Base-by-base conservation (phyloP, 1,140 invertebrate species). In the Phthorimaea operculella region DNA sequence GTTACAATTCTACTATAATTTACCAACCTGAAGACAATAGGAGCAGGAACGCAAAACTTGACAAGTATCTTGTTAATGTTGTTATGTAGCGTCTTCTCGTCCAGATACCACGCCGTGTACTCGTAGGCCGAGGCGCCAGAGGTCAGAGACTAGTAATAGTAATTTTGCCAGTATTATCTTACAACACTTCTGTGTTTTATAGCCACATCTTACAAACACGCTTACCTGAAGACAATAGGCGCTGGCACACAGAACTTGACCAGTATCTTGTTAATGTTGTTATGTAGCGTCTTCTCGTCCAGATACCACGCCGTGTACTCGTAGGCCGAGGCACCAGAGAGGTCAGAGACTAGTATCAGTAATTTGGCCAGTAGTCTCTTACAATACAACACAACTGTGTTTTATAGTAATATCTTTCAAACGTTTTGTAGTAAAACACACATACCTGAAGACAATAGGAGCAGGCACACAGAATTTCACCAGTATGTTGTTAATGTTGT, bases 11-110 rank as follows among this genome's bases (percentile, higher is more conserved):
- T n/a, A 4, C 6, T 28, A 28, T 28, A 6, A 4, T 44, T 50
- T 18, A 64, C 63, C 78, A 78, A 93, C 95, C 95, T 96, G 83
- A 98, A 98, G 18, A 99, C 98, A 64, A 98, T 98, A 2, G 97
- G 97, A 10, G 97, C 94, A 18, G 98, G 97, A 44, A 98, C 91
- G 86, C 97, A 98, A 82, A 99, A 98, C 83, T 99, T 99, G 60
- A 98, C 96, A 53, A 99, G 90, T 66, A 98, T 99, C 82, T 98
- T 98, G 77, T 97, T 96, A 68, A 99, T 98, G 85, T 99, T 99
- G 70, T 97, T 96, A 86, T 99, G 97, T 12, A 99, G 89, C 10
- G 95, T 96, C 71, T 94, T 94, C 76, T 98, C 96, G 85, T 99
- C 97, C 47, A 99, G 86, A 87, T 96, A 99, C 98, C 98, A 99